Base-by-base conservation (phyloP, 2,113 vertebrate species). In the Pluvialis apricaria region DNA sequence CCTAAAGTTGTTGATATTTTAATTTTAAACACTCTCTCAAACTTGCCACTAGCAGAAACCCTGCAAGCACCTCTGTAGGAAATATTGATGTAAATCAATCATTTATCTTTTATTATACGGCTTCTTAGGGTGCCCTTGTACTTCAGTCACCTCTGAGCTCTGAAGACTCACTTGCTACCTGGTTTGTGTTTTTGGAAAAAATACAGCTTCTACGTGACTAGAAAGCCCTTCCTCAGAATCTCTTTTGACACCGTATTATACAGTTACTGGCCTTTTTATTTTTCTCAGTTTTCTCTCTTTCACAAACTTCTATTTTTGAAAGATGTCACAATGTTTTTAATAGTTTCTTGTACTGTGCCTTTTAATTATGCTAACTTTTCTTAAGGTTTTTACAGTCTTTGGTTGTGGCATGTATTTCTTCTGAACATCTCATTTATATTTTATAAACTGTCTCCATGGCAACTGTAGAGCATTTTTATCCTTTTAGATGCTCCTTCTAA, bases 391-490 rank as follows among this genome's bases (percentile, higher is more conserved):
- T 22, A 66, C 20, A 58, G 22, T 42, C 25, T 83, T 60, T 86
- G 34, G 75, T 31, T 91, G 29, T 9, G 6, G 11, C 64, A 55
- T 47, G 29, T 12, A 15, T 68, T 91, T 91, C 47, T 64, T 92
- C 40, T 71, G 83, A 91, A 58, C 20, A 68, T 64, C n/a, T 84
- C 10, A 58, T 89, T 86, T 97, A 87, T 92, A 78, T 94, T 94
- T 91, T 68, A 94, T 84, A 79, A 87, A 60, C 28, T 36, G 14
- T 75, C 49, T 82, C 86, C 77, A 68, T 92, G 65, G 36, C 14
- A 94, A 92, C 86, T 57, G 29, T 64, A 87, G 38, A 92, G n/a
- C 60, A 75, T 79, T 91, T 96, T 92, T 82, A 76, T 89, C 29
- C 38, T 73, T 85, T 62, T 84, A 91, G n/a, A 13, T 40, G 14